Evolutionary conservation across 1,140 invertebrate species (phyloP).

Genomic region (Calephelis virginiensis): DNA sequence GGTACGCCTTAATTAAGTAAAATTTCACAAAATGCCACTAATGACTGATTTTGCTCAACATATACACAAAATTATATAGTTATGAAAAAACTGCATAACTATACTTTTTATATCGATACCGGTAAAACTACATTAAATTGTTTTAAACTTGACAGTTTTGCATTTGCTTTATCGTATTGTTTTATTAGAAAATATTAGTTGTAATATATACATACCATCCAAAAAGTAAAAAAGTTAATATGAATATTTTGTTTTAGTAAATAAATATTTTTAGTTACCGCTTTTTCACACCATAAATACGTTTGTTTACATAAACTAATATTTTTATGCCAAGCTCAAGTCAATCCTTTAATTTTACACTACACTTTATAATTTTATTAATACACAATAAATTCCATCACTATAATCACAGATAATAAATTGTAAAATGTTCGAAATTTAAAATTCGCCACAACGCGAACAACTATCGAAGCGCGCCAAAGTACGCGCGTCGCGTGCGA

Average conservation of each 20-base stretch:
- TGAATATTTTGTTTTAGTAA: neutral
- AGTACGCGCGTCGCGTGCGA: slow-evolving; percentile 64
- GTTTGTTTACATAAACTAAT: neutral
- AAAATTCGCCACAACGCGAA: slow-evolving; percentile 52
- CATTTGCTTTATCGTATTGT: too few relatives aligned
- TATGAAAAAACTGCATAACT: too few relatives aligned
- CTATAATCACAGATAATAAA: slow-evolving; percentile 18
- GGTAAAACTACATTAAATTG: too few relatives aligned
- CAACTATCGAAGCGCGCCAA: slow-evolving; percentile 43
- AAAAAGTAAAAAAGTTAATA: too few relatives aligned
- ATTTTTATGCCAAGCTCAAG: slow-evolving; percentile 14
- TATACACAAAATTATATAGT: too few relatives aligned
- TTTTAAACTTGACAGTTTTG: too few relatives aligned
- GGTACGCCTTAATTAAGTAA: too few relatives aligned
- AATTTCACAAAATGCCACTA: too few relatives aligned
- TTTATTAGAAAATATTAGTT: too few relatives aligned
- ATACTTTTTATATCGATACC: too few relatives aligned
- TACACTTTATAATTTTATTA: slow-evolving; percentile 14
- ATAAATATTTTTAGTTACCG: neutral
- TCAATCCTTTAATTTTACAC: slow-evolving; percentile 12
- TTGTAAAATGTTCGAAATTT: slow-evolving; percentile 34
- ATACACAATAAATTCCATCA: slow-evolving; percentile 16
- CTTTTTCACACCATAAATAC: slow-evolving; percentile 1
- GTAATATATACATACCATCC: too few relatives aligned
- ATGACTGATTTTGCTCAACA: too few relatives aligned